phyloP scores from a whole-genome alignment of 2,797 vertebrate genomes.

The Poecilia wingei region DNA sequence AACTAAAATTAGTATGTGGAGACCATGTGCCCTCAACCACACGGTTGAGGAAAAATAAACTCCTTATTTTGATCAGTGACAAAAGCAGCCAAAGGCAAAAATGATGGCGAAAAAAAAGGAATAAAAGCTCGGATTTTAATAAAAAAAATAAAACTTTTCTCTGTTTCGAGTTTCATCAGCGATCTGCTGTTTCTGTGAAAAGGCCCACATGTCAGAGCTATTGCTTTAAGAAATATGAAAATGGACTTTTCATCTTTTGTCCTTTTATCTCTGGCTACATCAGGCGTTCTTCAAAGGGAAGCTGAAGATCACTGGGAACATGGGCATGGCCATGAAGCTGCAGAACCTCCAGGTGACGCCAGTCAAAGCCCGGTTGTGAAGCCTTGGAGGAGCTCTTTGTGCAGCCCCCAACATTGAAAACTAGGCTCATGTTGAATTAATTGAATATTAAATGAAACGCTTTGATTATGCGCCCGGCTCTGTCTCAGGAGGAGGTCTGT shows the following conservation, averaged over 20 bases:
- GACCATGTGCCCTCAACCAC: background rate
- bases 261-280: background rate
- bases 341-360: slow-evolving; percentile 89
- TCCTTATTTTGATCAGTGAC: background rate
- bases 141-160: background rate
- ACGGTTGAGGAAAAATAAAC: background rate
- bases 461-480: background rate
- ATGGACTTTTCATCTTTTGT: background rate
- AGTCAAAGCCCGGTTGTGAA: slow-evolving; percentile 91
- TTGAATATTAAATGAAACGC: background rate
- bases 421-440: slow-evolving; percentile 1
- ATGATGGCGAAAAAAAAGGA: background rate
- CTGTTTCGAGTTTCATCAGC: background rate
- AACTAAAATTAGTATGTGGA: background rate
- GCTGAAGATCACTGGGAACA: slow-evolving; percentile 92
- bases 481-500: background rate
- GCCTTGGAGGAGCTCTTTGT: background rate
- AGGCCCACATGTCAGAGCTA: background rate
- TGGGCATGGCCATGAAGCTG: slow-evolving; percentile 95
- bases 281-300: slow-evolving; percentile 96
- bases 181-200: background rate
- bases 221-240: background rate
- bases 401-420: background rate
- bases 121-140: background rate
- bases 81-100: background rate